Base-by-base conservation (phyloP, 2,888 invertebrate species). In the Caenorhabditis angaria region DNA sequence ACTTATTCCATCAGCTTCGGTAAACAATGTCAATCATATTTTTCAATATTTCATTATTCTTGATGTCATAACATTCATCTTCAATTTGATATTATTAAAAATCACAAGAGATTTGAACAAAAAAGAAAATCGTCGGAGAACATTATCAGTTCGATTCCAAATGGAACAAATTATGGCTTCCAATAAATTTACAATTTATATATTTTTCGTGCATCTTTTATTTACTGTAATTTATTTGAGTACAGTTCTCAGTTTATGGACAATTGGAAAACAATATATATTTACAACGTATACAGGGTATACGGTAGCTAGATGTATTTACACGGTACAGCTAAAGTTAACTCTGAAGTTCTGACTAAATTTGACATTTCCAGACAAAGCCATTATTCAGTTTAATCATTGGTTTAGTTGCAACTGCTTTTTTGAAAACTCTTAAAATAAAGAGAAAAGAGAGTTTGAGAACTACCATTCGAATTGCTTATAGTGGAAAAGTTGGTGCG, bases 101-200 rank as follows among this genome's bases (percentile, higher is more conserved):
- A 10, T 55, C 24, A 68, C 27, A 20, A 55, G 18, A 0, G 20
- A n/a, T 20, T 27, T 68, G 54, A 62, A 27, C 1, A n/a, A 57
- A 35, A 61, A 62, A 54, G 50, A 20, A 20, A 24, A 22, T 24
- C 55, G 63, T 55, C 59, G 68, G 2, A 14, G 22, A 12, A 20
- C 59, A 1, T 32, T 68, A 4, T 59, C 68, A 10, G 35, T 41
- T 12, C 68, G 68, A 25, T 68, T 25, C 22, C 63, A 68, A 55
- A 60, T 68, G 59, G 68, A 68, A 41, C 63, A 68, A 50, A 62
- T 63, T 35, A 54, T 68, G n/a, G 14, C 56, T 24, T 63, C 68
- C 12, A 63, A 62, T 1, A 59, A 47, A 28, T 68, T 68, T 51
- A 60, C 59, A 8, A 63, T 63, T 0, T 59, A 48, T 24, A 63